Evolutionary conservation across 2,888 invertebrate genomes (phyloP).

Genomic region (Tetranychus truncatus): DNA sequence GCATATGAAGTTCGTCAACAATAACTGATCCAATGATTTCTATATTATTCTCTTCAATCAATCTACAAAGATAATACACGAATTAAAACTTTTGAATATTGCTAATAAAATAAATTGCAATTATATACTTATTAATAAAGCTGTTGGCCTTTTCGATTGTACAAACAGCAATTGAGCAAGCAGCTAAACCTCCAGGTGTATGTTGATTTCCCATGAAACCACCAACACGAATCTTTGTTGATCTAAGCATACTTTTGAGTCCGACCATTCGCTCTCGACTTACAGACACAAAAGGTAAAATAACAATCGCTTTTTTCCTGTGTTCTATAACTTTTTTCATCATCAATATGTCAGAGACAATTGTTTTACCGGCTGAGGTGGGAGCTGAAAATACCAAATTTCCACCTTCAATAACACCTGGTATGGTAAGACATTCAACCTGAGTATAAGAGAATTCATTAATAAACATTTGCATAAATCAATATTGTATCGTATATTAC

Average conservation of each 20-base stretch:
- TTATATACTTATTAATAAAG: slow-evolving; percentile 48
- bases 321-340: slow-evolving; percentile 72
- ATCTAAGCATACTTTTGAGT: slow-evolving; percentile 52
- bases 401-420: slow-evolving; percentile 44
- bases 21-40: slow-evolving; percentile 47
- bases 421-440: slow-evolving; percentile 51
- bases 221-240: slow-evolving; percentile 58
- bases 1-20: slow-evolving; percentile 85
- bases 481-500: neutral
- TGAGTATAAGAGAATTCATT: slow-evolving; percentile 38
- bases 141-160: slow-evolving; percentile 97
- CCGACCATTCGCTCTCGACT: slow-evolving; percentile 79
- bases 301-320: slow-evolving; percentile 58
- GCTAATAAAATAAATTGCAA: no score
- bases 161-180: slow-evolving; percentile 76
- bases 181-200: slow-evolving; percentile 67
- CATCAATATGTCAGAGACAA: slow-evolving; percentile 82
- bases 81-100: no score
- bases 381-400: slow-evolving; percentile 93
- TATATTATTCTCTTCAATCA: slow-evolving; percentile 35
- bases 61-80: slow-evolving; percentile 30
- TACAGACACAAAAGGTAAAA: slow-evolving; percentile 88
- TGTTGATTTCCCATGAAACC: slow-evolving; percentile 82
- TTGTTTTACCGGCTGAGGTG: slow-evolving; percentile 87
- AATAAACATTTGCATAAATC: slow-evolving; percentile 30